These are phyloP conservation scores for Calosoma granatense DNA, from an alignment of 1,140 invertebrate species.

Conservation along the genomic window DNA sequence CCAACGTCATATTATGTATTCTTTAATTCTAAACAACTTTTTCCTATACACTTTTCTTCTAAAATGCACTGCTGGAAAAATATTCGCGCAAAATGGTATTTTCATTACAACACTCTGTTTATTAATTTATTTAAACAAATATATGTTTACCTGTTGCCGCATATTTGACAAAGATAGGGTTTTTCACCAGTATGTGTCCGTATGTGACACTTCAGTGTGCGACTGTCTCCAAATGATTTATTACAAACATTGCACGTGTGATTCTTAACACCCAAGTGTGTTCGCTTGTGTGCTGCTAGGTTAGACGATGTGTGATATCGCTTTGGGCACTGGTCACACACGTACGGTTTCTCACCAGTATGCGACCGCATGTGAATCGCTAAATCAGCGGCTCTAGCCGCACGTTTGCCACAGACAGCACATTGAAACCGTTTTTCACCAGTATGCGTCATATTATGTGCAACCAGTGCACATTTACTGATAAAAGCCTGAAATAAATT, in stretches of 20 bases:
- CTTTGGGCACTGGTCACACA: constrained; percentile 41
- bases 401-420: constrained; percentile 24
- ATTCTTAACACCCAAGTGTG: constrained; percentile 40
- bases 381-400: constrained; percentile 26
- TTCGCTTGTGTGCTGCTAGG: constrained; percentile 39
- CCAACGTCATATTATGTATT: too few species aligned
- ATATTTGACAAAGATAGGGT: constrained; percentile 25
- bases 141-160: constrained; percentile 24
- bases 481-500: constrained; percentile 25
- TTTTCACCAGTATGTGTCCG: constrained; percentile 38
- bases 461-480: constrained; percentile 23
- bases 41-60: too few species aligned
- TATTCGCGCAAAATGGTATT: too few species aligned
- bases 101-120: too few species aligned
- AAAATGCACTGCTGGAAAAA: too few species aligned
- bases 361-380: constrained; percentile 40
- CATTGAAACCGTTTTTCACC: constrained; percentile 31
- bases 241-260: constrained; percentile 41
- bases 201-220: constrained; percentile 40
- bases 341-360: constrained; percentile 37
- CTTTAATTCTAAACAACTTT: too few species aligned
- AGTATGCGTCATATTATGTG: constrained; percentile 31
- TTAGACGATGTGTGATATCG: constrained; percentile 41
- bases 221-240: constrained; percentile 40
- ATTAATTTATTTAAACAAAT: too few species aligned